Evolutionary conservation across 2,113 vertebrate species (phyloP).

Genomic region (Proteles cristata): DNA sequence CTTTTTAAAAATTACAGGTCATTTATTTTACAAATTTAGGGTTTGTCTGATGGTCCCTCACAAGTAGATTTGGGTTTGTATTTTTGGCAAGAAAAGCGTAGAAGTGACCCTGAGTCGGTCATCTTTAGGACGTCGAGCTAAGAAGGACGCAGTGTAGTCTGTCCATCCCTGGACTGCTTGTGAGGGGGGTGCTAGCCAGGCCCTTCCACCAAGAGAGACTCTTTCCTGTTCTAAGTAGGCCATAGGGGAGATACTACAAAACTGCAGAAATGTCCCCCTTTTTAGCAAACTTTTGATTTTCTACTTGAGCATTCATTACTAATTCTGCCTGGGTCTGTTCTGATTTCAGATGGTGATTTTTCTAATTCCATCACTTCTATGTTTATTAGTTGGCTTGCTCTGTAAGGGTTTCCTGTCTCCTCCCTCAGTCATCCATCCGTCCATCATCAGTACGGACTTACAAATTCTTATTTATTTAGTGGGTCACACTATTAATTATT

Average conservation of each 20-base stretch:
- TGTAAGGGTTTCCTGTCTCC: background rate
- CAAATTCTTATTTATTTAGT: background rate
- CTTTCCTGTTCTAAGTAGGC: background rate
- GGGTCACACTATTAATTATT: background rate
- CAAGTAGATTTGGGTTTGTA: background rate
- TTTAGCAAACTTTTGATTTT: background rate
- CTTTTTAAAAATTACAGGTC: background rate
- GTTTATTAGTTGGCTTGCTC: background rate
- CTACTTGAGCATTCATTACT: no score
- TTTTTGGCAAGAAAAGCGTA: background rate
- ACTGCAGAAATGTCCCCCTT: no score
- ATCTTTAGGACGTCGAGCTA: accelerated
- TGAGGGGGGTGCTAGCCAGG: no score
- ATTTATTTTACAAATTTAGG: background rate
- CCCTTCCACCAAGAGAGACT: background rate
- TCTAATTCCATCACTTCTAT: no score
- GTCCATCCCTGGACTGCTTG: background rate
- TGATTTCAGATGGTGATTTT: background rate
- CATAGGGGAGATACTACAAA: background rate
- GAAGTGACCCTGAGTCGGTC: background rate
- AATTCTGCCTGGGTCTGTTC: no score
- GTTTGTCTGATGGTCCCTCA: background rate
- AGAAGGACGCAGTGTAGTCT: no score
- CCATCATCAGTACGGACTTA: background rate
- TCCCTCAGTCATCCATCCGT: background rate